phyloP scores from a whole-genome alignment of 2,888 invertebrate genomes.

The Anthrax anthrax region DNA sequence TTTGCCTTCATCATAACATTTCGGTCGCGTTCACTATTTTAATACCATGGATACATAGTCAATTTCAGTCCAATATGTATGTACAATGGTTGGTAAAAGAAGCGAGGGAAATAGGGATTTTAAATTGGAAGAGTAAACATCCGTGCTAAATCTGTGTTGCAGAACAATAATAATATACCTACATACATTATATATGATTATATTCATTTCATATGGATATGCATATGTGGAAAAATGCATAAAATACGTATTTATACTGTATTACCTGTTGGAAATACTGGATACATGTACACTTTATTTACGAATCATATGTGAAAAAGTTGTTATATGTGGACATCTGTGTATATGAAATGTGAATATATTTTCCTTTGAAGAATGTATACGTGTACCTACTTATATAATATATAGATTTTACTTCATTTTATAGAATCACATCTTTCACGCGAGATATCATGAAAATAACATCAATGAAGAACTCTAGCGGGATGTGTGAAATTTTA shows the following conservation, averaged over 20 bases:
- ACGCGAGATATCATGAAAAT: constrained; percentile 1
- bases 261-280: too few relatives aligned
- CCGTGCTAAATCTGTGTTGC: neutral
- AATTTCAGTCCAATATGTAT: neutral
- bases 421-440: neutral
- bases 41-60: neutral
- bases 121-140: neutral
- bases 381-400: neutral
- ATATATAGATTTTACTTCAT: neutral
- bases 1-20: neutral
- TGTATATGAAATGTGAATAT: neutral
- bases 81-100: too few relatives aligned
- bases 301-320: neutral
- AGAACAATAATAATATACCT: too few relatives aligned
- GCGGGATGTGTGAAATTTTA: constrained; percentile 5
- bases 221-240: too few relatives aligned
- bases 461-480: constrained; percentile 1
- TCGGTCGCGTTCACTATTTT: too few relatives aligned
- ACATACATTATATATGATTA: too few relatives aligned
- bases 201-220: too few relatives aligned
- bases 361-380: neutral
- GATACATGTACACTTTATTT: neutral
- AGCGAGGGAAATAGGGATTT: too few relatives aligned
- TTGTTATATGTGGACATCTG: too few relatives aligned
- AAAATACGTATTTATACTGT: too few relatives aligned